Evolutionary conservation across 2,888 invertebrate genomes (phyloP), one percentile per base, ranked within the genome.

Genomic region (Pheosia gnoma): DNA sequence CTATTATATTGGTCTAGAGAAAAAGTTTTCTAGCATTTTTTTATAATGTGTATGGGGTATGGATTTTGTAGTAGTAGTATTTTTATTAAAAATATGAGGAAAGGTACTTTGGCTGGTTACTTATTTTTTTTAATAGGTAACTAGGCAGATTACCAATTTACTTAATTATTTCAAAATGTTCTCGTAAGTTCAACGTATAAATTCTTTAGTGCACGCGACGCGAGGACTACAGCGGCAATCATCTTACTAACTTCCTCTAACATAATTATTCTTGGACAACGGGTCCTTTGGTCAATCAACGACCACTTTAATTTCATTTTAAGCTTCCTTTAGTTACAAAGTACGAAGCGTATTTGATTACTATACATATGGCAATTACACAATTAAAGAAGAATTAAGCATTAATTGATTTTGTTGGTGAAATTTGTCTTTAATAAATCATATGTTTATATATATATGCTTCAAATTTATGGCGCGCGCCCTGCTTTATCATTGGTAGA

Each of bases 251-350:
- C 86, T 88, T 91, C 91, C 88, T 88, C 74, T 70, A 74, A 81
- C 75, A 80, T 90, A 89, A 92, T 92, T 90, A 89, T 82, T 39
- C 77, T 78, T 77, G 84, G 81, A 90, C 90, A 91, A 90, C 83
- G 86, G 83, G 74, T 82, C 90, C 88, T 86, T 89, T 89, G 87
- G 88, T 87, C 90, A 91, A 89, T 91, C 85, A 89, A 87, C 87
- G 85, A 84, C 67, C 87, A 88, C 84, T 89, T 90, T 84, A 89
- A 90, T 87, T 87, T 86, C 85, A 89, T 90, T 90, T 25, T 82
- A 77, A 87, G 85, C 85, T 86, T 89, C 89, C 88, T 87, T 80
- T 87, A 74, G 81, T 83, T 81, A 75, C 72, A 66, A 80, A 68
- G 78, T 68, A 74, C 75, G 70, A 72, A 72, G 69, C 71, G 77